Conservation (phyloP, 2,888 invertebrate species). For the Dexiosoma caninum region DNA sequence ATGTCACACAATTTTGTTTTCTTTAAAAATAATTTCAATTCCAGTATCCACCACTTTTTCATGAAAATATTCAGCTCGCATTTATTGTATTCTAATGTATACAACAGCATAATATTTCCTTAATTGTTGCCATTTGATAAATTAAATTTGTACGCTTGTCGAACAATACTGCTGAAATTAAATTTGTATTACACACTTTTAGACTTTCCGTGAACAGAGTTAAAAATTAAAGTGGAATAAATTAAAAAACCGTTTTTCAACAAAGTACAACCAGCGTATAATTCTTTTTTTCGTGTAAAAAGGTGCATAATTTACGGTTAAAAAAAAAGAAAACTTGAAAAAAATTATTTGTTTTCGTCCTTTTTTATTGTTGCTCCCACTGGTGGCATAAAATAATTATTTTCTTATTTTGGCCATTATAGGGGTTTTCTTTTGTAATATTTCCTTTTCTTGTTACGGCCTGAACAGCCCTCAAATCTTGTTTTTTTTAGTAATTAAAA, state of each 20-base stretch:
- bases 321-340: not conserved
- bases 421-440: not conserved
- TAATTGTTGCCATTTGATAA: slow-evolving; percentile 65
- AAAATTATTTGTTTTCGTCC: not conserved
- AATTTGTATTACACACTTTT: not conserved
- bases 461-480: too few relatives aligned
- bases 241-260: slow-evolving; percentile 7
- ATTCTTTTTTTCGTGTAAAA: too few relatives aligned
- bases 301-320: slow-evolving; percentile 20
- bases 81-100: slow-evolving; percentile 20
- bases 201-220: not conserved
- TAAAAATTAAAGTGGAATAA: slow-evolving; percentile 14
- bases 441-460: not conserved
- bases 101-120: too few relatives aligned
- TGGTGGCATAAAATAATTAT: slow-evolving; percentile 36
- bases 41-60: not conserved
- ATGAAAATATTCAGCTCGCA: not conserved
- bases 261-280: too few relatives aligned
- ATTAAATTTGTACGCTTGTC: slow-evolving; percentile 74
- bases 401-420: slow-evolving; percentile 27
- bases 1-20: slow-evolving; percentile 21
- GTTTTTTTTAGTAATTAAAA: not conserved
- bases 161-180: slow-evolving; percentile 55
- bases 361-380: not conserved
- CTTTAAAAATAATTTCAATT: slow-evolving; percentile 5